phyloP scores from a whole-genome alignment of 2,888 invertebrate species.

The Drosophila neonasuta region DNA sequence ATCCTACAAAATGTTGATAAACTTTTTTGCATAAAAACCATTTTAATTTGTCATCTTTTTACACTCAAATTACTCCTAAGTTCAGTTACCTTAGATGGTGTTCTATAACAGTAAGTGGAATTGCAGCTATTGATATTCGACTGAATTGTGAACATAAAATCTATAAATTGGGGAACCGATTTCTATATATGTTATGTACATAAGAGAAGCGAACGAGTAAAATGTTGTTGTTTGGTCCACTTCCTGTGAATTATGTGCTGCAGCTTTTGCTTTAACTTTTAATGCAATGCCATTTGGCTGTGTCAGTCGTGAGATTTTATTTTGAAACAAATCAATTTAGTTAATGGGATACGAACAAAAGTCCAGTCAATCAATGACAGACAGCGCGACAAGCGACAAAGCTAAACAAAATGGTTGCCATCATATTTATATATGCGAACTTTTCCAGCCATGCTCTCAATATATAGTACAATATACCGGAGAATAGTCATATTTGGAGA shows the following conservation, averaged over 20 bases:
- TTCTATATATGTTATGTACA: background rate
- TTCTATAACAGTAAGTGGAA: background rate
- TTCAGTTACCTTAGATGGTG: background rate
- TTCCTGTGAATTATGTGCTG: constrained; percentile 20
- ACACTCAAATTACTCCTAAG: too few species aligned
- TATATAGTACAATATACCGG: background rate
- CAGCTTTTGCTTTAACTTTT: constrained; percentile 30
- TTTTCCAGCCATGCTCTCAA: background rate
- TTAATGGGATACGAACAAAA: constrained; percentile 49
- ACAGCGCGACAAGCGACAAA: constrained; percentile 20
- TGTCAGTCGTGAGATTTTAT: constrained; percentile 27
- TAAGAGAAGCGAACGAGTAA: background rate
- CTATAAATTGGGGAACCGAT: constrained; percentile 9
- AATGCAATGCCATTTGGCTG: constrained; percentile 37
- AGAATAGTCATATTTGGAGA: background rate
- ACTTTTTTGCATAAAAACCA: too few species aligned
- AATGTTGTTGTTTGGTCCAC: background rate
- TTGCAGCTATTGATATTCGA: background rate
- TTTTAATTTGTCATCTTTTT: too few species aligned
- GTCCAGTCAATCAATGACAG: constrained; percentile 48
- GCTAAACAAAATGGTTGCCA: constrained; percentile 44
- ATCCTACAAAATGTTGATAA: too few species aligned
- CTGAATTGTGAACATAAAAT: background rate
- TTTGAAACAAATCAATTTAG: constrained; percentile 52
- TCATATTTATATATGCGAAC: constrained; percentile 26